These are phyloP conservation scores for Coregonus ussuriensis DNA, from an alignment of 2,797 vertebrate genomes.

Conservation along the genomic window DNA sequence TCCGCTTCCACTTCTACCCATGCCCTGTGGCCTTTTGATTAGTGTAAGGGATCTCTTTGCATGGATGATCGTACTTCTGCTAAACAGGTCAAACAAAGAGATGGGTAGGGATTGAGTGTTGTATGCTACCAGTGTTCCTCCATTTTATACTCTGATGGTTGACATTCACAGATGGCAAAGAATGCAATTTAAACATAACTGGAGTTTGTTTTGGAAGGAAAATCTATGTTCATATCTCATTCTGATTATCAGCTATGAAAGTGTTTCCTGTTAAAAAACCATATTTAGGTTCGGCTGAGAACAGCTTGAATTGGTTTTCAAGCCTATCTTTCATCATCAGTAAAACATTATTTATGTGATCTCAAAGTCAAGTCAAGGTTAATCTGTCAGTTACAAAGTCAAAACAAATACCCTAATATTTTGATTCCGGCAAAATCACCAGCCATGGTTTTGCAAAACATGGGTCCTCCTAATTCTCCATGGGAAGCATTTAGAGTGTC, in stretches of 20 bases:
- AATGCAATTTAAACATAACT: too few species aligned
- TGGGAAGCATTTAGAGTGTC: constrained; percentile 17
- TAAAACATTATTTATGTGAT: too few species aligned
- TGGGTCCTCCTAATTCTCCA: background rate
- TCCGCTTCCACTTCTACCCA: too few species aligned
- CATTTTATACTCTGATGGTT: background rate
- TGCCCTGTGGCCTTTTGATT: too few species aligned
- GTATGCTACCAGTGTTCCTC: background rate
- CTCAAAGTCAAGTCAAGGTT: background rate
- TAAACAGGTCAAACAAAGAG: background rate
- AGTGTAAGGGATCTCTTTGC: background rate
- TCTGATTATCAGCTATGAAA: background rate
- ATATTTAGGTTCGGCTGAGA: too few species aligned
- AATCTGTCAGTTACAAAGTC: background rate
- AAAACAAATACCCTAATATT: background rate
- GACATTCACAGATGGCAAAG: background rate
- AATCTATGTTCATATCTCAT: background rate
- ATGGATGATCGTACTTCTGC: background rate
- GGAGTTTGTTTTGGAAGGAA: background rate
- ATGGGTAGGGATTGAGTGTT: background rate
- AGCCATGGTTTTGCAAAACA: background rate
- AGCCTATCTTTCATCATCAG: too few species aligned
- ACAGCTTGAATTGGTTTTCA: too few species aligned
- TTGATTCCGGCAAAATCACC: background rate
- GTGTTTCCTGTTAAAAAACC: too few species aligned